phyloP scores from a whole-genome alignment of 2,113 vertebrate species.

The Edolisoma coerulescens region DNA sequence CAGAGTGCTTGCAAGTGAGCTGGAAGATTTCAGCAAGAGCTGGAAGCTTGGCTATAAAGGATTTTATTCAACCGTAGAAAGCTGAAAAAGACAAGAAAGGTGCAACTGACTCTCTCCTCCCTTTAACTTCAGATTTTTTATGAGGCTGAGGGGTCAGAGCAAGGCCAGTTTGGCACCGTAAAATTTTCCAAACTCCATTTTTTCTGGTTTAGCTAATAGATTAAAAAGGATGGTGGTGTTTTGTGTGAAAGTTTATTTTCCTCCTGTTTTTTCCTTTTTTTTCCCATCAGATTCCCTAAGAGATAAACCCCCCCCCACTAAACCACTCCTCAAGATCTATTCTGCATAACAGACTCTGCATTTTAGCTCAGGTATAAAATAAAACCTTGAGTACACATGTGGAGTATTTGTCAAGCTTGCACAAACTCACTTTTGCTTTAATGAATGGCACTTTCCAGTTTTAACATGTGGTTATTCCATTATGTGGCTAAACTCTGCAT shows the following conservation, averaged over 20 bases:
- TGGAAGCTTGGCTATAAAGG: neutral
- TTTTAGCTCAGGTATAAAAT: neutral
- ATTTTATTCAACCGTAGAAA: neutral
- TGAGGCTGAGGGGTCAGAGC: neutral
- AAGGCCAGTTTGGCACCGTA: neutral
- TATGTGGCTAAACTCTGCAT: neutral
- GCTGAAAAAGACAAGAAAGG: neutral
- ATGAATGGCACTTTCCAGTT: neutral
- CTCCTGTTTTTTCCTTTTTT: neutral
- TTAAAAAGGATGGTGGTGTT: neutral
- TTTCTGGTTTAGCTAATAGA: neutral
- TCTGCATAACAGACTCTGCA: neutral
- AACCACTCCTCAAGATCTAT: neutral
- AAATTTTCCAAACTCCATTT: neutral
- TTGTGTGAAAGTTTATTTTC: neutral
- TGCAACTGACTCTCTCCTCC: neutral
- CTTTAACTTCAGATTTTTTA: neutral
- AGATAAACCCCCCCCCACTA: neutral
- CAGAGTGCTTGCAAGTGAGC: neutral
- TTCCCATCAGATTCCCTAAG: neutral
- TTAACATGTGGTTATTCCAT: neutral
- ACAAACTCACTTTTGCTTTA: neutral
- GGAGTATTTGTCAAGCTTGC: neutral
- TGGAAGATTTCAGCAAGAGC: neutral
- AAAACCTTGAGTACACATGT: neutral